phyloP scores from a whole-genome alignment of 2,113 vertebrate genomes.

The Lichenostomus cassidix region DNA sequence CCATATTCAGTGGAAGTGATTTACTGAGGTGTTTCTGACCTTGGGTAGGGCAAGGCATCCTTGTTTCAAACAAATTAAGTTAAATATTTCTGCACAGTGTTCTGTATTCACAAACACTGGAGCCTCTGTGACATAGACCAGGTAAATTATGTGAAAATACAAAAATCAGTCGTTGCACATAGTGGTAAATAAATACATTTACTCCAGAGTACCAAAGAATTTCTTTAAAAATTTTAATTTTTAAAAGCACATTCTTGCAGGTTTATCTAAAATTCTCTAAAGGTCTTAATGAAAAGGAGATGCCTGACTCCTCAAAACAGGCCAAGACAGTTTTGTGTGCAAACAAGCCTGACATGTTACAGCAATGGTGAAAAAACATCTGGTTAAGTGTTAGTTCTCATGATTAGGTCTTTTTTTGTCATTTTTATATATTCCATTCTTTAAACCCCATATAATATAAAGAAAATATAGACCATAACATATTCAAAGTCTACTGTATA shows the following conservation, averaged over 20 bases:
- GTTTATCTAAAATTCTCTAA: slow-evolving; percentile 79
- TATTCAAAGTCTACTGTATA: neutral
- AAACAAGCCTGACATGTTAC: slow-evolving; percentile 75
- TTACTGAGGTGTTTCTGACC: neutral
- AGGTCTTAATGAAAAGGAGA: slow-evolving; percentile 72
- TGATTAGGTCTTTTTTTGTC: neutral
- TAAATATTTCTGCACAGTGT: slow-evolving; percentile 77
- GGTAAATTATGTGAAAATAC: slow-evolving; percentile 75
- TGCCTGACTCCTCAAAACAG: slow-evolving; percentile 68
- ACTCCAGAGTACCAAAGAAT: slow-evolving; percentile 73
- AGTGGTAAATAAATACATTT: slow-evolving; percentile 75
- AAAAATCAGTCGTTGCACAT: slow-evolving; percentile 74
- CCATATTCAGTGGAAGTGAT: neutral
- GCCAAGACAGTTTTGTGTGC: slow-evolving; percentile 78
- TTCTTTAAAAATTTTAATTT: slow-evolving; percentile 70
- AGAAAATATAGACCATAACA: neutral
- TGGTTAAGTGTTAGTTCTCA: slow-evolving; percentile 68
- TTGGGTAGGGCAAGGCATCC: neutral
- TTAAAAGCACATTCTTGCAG: slow-evolving; percentile 81
- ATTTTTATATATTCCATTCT: slow-evolving; percentile 13
- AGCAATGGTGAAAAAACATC: slow-evolving; percentile 66
- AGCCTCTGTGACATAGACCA: slow-evolving; percentile 76
- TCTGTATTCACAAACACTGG: slow-evolving; percentile 79
- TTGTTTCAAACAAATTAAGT: slow-evolving; percentile 69
- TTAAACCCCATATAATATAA: neutral